These are phyloP conservation scores for Cynopterus sphinx DNA, from an alignment of 2,797 vertebrate genomes.

Conservation along the genomic window DNA sequence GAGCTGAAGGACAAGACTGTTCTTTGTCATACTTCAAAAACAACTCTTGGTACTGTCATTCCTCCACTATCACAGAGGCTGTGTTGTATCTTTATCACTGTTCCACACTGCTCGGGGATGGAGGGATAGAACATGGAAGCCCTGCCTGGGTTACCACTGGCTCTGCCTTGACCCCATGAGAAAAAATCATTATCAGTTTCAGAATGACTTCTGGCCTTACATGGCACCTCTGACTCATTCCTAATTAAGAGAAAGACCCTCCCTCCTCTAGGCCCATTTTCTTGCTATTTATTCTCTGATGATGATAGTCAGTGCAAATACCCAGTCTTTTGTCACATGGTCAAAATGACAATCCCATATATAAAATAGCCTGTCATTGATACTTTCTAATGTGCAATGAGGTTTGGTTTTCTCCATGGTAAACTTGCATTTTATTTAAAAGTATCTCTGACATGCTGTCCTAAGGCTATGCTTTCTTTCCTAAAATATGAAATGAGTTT, in stretches of 20 bases:
- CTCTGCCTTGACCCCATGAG: not conserved
- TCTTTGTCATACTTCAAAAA: not conserved
- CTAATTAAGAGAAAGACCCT: not conserved
- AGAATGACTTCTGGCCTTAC: not conserved
- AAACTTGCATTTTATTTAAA: not conserved
- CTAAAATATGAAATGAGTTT: not conserved
- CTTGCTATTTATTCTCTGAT: not conserved
- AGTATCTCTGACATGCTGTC: not conserved
- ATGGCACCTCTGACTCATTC: not conserved
- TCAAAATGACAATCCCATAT: not conserved
- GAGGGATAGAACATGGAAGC: too few species aligned
- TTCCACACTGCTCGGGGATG: not conserved
- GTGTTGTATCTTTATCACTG: not conserved
- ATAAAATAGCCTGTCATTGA: not conserved
- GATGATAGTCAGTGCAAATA: too few species aligned
- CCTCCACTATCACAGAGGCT: not conserved
- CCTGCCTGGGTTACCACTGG: not conserved
- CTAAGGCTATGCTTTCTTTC: not conserved
- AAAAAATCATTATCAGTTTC: not conserved
- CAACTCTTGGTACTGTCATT: not conserved
- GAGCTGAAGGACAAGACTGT: not conserved
- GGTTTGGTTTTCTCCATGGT: not conserved
- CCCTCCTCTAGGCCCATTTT: not conserved
- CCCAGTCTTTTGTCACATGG: not conserved
- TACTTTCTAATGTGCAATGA: not conserved